Base-by-base conservation (phyloP, 1,140 invertebrate species). In the Bombyx mandarina region DNA sequence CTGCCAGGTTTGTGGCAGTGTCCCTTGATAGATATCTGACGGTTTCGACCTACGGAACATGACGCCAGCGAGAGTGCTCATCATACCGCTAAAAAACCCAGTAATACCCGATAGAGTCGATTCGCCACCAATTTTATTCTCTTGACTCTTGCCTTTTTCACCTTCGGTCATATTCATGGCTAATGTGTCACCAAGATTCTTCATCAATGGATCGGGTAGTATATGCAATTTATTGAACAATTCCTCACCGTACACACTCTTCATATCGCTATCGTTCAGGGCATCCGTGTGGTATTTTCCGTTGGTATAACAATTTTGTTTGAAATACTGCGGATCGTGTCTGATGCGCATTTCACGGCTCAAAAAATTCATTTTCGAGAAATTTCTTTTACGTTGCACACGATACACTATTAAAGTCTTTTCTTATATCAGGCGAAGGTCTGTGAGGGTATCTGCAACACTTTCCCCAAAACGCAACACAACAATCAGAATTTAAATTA, bases 161-260 rank as follows among this genome's bases (percentile, higher is more conserved):
- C 55, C 64, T 53, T 65, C 62, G 26, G 48, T 45, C 47, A 70
- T 62, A 35, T 59, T 63, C 45, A 63, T 73, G 52, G 76, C 66
- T 5, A 85, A 65, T 8, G 77, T 73, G 62, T 85, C 79, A 2
- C 79, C 82, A 44, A 85, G 63, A 62, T 82, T 82, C 58, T 81
- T 82, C 60, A 70, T 78, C 54, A 85, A 62, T 3, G 78, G 74
- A 67, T 85, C 79, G 3, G 79, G 70, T 52, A 81, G 67, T 7
- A 76, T 54, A 60, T 77, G 73, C 6, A 80, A 52, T 35, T 76
- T 77, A 51, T 73, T 75, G 22, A 75, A 71, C 35, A 79, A 48
- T 8, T 65, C 70, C 8, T 82, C 73, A 49, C 57, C 65, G 18
- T 63, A 78, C 10, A 61, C 52, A 45, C 61, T 61, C 70, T 49